Evolutionary conservation across 2,797 vertebrate genomes (phyloP).

Genomic region (Lepus oiostolus): DNA sequence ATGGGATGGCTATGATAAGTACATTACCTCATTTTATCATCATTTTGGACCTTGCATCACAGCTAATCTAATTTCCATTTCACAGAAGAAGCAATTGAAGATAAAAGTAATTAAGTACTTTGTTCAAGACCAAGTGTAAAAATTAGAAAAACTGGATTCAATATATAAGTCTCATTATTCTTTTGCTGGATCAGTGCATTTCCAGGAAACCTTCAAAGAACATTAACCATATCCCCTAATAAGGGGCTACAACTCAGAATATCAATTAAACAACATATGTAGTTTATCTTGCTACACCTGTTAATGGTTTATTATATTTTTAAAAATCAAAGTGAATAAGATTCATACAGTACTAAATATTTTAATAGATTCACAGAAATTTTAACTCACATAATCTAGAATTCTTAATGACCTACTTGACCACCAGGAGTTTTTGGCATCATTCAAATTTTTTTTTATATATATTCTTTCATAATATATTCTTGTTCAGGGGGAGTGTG

Average conservation of each 20-base stretch:
- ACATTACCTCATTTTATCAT: background rate
- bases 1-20: background rate
- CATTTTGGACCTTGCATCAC: background rate
- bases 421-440: background rate
- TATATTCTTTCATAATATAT: background rate
- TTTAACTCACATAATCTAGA: background rate
- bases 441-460: background rate
- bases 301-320: background rate
- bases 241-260: background rate
- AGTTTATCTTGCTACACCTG: background rate
- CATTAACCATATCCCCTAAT: background rate
- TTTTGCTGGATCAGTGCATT: background rate
- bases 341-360: background rate
- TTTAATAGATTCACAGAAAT: background rate
- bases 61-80: background rate
- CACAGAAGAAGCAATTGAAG: background rate
- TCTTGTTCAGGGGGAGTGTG: background rate
- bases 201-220: background rate
- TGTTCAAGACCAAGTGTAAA: background rate
- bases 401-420: rapidly evolving
- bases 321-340: background rate
- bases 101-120: background rate
- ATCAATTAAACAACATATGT: background rate
- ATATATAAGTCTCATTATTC: background rate
- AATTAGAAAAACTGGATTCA: background rate